Evolutionary conservation across 2,888 invertebrate genomes (phyloP), one percentile per base, ranked within the genome.

Genomic region (Protula sp.): DNA sequence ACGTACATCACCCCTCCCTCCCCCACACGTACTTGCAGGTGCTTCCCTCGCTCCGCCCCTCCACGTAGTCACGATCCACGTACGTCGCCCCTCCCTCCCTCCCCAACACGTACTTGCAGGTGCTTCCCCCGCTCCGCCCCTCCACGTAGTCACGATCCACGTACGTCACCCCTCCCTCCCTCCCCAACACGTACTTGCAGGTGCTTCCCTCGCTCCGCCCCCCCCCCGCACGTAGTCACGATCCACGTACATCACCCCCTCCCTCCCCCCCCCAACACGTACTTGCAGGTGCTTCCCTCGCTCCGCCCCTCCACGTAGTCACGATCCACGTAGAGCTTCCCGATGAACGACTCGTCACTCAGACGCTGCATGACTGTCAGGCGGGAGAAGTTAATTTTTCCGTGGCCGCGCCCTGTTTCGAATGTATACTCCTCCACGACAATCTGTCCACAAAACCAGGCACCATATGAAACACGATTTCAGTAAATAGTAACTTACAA

Each of bases 101-200:
- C n/a, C n/a, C n/a, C n/a, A n/a, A n/a, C n/a, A n/a, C 91, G 92
- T 69, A 92, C 83, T 89, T 86, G 83, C 92, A 92, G 2, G 90
- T 87, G 54, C 90, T 88, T 26, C 91, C 91, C 79, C 91, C 89
- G 66, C 88, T 85, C 76, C 72, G 52, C 2, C 88, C 88, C 69
- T 89, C 88, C 54, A 86, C 86, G 77, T 88, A 89, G 78, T 93
- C 92, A 70, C 90, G 85, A 81, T 93, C 92, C 59, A 94, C 88
- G 81, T 92, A 93, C 57, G 94, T 84, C 81, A 93, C 91, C 29
- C 94, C 94, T n/a, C n/a, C n/a, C n/a, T n/a, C n/a, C n/a, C n/a
- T n/a, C n/a, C n/a, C n/a, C n/a, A n/a, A n/a, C n/a, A n/a, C 91
- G 92, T 69, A 92, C 83, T 89, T 86, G 83, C 92, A 92, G 2